Conservation (phyloP, 2,797 vertebrate species). For the Sternarchorhynchus goeldii region DNA sequence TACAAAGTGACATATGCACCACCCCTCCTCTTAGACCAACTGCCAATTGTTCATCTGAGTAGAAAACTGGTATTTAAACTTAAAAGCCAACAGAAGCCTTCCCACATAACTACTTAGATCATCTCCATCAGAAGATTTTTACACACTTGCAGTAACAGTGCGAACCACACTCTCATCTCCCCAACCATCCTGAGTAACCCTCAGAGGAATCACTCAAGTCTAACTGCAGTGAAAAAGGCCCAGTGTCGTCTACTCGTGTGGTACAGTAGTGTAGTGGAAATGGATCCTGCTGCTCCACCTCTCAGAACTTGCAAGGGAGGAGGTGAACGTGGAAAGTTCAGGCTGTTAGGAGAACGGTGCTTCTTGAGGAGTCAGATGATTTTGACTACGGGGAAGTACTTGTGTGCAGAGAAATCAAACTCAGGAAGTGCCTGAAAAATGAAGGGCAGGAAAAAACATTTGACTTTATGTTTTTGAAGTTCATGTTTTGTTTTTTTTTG, state of each 20-base stretch:
- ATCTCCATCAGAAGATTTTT: background rate
- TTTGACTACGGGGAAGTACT: slow-evolving; percentile 97
- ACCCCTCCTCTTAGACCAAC: too few species aligned
- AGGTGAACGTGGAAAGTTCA: background rate
- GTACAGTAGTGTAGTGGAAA: background rate
- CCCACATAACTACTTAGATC: background rate
- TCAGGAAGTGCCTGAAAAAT: slow-evolving; percentile 88
- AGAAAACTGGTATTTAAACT: background rate
- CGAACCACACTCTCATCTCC: too few species aligned
- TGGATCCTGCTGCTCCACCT: background rate
- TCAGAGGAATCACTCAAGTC: background rate
- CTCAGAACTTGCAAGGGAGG: background rate
- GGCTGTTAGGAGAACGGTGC: background rate
- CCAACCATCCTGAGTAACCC: too few species aligned
- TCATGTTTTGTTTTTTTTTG: too few species aligned
- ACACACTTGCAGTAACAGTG: too few species aligned
- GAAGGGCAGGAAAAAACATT: slow-evolving; percentile 17
- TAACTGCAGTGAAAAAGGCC: background rate
- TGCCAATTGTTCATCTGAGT: background rate
- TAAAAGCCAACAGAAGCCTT: background rate
- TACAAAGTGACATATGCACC: too few species aligned
- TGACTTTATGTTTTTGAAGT: too few species aligned
- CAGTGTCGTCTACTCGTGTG: background rate
- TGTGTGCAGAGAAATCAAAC: slow-evolving; percentile 98
- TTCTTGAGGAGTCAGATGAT: slow-evolving; percentile 74